Percentiles rank a stretch among this genome's conserved stretches.
phyloP scores from a whole-genome alignment of 2,888 invertebrate species.

The Clunio marinus region DNA sequence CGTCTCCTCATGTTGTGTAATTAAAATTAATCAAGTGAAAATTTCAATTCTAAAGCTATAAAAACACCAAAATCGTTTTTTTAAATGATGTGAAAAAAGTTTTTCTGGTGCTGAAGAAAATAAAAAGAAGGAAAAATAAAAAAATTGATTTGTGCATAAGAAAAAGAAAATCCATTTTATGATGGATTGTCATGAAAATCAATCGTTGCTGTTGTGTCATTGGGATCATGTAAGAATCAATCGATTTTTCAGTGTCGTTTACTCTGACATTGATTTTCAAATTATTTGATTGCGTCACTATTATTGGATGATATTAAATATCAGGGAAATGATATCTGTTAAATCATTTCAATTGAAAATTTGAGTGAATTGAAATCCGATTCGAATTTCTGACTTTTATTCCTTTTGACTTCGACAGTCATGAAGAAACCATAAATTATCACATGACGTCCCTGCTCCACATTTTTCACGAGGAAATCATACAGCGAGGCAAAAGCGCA shows the following conservation, averaged over 20 bases:
- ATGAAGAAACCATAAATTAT: neutral
- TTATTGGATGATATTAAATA: no score
- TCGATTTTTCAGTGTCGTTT: no score
- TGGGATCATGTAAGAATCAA: constrained; percentile 34
- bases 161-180: neutral
- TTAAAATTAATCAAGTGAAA: neutral
- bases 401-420: no score
- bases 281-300: no score
- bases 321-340: no score
- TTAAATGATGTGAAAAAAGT: neutral
- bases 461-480: neutral
- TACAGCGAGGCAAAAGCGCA: no score
- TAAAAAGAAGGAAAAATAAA: neutral
- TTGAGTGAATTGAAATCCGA: no score
- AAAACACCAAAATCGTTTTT: neutral
- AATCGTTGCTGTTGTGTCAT: constrained; percentile 27
- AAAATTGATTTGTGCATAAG: constrained; percentile 10
- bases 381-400: no score
- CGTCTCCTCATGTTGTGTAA: neutral
- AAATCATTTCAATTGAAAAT: no score
- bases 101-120: no score
- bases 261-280: neutral
- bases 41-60: neutral
- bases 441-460: neutral
- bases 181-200: constrained; percentile 36